Evolutionary conservation across 2,113 vertebrate genomes (phyloP).

Genomic region (Podiceps cristatus): DNA sequence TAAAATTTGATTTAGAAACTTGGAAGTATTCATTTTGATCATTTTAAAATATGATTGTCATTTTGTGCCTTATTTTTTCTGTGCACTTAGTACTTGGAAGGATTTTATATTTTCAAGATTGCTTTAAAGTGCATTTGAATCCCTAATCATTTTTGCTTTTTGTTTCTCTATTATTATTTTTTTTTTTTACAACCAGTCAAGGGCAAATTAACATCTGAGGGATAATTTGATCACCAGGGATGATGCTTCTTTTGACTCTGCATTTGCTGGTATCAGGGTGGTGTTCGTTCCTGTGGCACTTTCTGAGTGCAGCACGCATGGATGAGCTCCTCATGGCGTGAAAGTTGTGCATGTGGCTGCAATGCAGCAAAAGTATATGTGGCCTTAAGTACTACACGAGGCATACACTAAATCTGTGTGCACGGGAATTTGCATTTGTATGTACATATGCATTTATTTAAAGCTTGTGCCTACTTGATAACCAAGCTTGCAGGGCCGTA

Average conservation of each 20-base stretch:
- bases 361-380: neutral
- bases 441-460: fast-evolving
- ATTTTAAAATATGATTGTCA: neutral
- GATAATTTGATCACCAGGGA: neutral
- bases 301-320: neutral
- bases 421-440: fast-evolving
- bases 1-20: neutral
- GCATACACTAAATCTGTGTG: neutral
- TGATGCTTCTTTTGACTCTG: neutral
- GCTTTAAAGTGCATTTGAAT: neutral
- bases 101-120: neutral
- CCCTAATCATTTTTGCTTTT: neutral
- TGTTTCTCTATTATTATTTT: neutral
- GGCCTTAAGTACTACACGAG: neutral
- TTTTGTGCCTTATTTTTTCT: neutral
- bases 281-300: neutral
- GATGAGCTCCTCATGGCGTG: fast-evolving
- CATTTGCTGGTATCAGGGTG: neutral
- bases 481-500: neutral
- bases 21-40: neutral
- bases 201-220: neutral
- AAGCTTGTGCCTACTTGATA: neutral
- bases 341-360: neutral
- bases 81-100: neutral
- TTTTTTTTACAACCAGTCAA: neutral